Conservation (phyloP, 2,797 vertebrate genomes). For the Sebastes hubbsi region DNA sequence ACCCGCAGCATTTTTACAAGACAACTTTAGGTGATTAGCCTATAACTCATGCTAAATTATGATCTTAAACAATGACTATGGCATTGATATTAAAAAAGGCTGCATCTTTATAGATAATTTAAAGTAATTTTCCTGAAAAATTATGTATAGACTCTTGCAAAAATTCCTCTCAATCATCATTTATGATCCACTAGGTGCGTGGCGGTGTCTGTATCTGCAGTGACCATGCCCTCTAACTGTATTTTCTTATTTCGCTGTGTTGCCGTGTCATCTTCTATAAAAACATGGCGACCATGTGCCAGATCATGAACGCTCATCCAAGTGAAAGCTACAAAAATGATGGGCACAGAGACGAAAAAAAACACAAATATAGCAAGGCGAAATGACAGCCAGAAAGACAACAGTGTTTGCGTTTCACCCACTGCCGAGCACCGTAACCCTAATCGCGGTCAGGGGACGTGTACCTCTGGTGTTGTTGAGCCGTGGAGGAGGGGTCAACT, state of each 20-base stretch:
- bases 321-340: not conserved
- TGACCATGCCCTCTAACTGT: not conserved
- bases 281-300: not conserved
- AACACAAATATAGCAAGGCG: rapidly evolving
- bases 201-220: not conserved
- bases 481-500: not conserved
- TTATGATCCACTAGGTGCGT: not conserved
- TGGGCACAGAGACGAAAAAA: no score
- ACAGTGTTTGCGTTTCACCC: not conserved
- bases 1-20: no score
- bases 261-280: not conserved
- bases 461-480: not conserved
- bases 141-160: not conserved
- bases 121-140: not conserved
- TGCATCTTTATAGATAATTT: not conserved
- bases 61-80: not conserved
- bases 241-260: not conserved
- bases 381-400: no score
- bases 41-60: not conserved
- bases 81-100: not conserved
- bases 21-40: no score
- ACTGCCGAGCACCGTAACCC: not conserved
- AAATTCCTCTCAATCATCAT: not conserved
- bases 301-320: not conserved
- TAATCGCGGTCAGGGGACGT: not conserved